Percentiles rank a stretch among this genome's conserved stretches.
Conservation (phyloP, 2,888 invertebrate species). For the Epirrhoe tristata region DNA sequence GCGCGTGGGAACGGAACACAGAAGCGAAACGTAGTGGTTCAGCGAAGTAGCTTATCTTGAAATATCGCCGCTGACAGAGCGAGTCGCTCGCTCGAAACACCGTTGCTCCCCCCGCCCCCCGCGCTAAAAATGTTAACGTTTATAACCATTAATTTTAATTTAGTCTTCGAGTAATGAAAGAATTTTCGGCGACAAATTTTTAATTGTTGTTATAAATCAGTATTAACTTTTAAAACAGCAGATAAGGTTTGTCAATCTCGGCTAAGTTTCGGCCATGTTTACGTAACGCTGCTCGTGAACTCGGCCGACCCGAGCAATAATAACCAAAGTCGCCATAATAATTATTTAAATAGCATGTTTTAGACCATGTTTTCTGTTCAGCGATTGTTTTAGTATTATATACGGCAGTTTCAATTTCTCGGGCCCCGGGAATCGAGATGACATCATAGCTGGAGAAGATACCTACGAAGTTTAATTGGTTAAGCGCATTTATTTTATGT, state of each 20-base stretch:
- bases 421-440: slow-evolving; percentile 48
- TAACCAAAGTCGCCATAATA: slow-evolving; percentile 53
- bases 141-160: slow-evolving; percentile 65
- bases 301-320: slow-evolving; percentile 48
- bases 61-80: slow-evolving; percentile 73
- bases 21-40: slow-evolving; percentile 55
- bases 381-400: slow-evolving; percentile 52
- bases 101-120: slow-evolving; percentile 46
- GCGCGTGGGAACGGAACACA: slow-evolving; percentile 69
- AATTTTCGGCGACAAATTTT: slow-evolving; percentile 53
- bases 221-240: slow-evolving; percentile 38
- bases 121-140: slow-evolving; percentile 63
- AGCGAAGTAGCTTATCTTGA: slow-evolving; percentile 74
- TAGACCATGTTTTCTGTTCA: slow-evolving; percentile 55
- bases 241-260: slow-evolving; percentile 46
- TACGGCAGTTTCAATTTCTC: slow-evolving; percentile 52
- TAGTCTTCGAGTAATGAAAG: slow-evolving; percentile 57
- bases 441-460: slow-evolving; percentile 49
- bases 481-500: slow-evolving; percentile 35
- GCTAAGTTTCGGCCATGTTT: slow-evolving; percentile 46
- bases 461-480: slow-evolving; percentile 34
- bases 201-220: slow-evolving; percentile 50
- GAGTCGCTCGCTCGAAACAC: slow-evolving; percentile 58
- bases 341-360: slow-evolving; percentile 61
- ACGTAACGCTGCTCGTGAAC: slow-evolving; percentile 51